Evolutionary conservation across 2,888 invertebrate species (phyloP), one percentile per base, ranked within the genome.

Genomic region (Bedellia somnulentella): DNA sequence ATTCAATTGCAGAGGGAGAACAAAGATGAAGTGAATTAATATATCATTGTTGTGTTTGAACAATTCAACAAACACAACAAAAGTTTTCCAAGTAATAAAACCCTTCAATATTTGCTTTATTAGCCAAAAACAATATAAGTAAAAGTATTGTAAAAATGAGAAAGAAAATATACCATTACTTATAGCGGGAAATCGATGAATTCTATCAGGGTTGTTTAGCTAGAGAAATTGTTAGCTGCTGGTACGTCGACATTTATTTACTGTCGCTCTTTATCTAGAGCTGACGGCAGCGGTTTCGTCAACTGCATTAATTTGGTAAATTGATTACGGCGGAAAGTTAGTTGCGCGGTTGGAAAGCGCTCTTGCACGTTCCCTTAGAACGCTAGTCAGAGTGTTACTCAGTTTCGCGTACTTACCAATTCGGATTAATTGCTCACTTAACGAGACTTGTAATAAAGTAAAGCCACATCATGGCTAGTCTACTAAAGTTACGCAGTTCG

Each of bases 381-480:
- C 9, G 5, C 5, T 18, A 18, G 5, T 9, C 18, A 18, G 18
- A 5, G 18, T 15, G 50, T 48, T 49, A 48, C 52, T 47, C 49
- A 51, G 52, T 49, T 53, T 56, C 43, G 36, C 46, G 45, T 47
- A 47, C 54, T 52, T 57, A 52, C 43, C 45, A 44, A 55, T 53
- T 55, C 45, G 49, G 52, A 60, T 58, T 55, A 59, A 60, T 61
- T 59, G 53, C 47, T 53, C 52, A 53, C 51, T 60, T 62, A 62
- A 59, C 53, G 52, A 47, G 52, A 47, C 46, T 61, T 46, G 57
- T 58, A 59, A 61, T 60, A 57, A 62, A 62, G 55, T 57, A 56
- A 63, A 58, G 53, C 45, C 46, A 46, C 51, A 46, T 49, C 52
- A 54, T 57, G 59, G 59, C 55, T 53, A 52, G 51, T 59, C 57